Evolutionary conservation across 2,797 vertebrate species (phyloP), one percentile per base, ranked within the genome.

Genomic region (Diglossa cyanea): DNA sequence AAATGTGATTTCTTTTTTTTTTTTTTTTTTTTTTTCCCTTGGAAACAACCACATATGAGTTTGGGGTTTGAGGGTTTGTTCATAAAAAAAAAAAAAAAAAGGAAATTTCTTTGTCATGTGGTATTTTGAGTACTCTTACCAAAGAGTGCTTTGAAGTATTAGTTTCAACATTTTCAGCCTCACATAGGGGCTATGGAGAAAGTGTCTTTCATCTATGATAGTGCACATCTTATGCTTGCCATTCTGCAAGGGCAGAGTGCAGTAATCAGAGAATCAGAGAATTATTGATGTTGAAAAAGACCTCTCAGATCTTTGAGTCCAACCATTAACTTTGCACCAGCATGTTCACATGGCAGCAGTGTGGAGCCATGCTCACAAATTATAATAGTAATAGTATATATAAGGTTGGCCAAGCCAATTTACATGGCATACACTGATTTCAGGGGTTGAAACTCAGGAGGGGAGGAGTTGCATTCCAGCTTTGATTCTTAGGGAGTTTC

Each of bases 221-320:
- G 7, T 53, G 24, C 72, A 45, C 17, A 71, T 10, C 8, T 45
- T 80, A 6, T 18, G 8, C 53, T 57, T 89, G 55, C 28, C 23
- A 30, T 68, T 79, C n/a, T 86, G 54, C 44, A 66, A 47, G 24
- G 75, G 30, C 26, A 45, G 45, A 54, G 35, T 75, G 45, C 12
- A 50, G n/a, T 35, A 45, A n/a, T 40, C 25, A 53, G 35, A n/a
- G 28, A 57, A 33, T 62, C 48, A 47, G 15, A 23, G 23, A 53
- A n/a, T 55, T 9, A 4, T 44, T 62, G 42, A 48, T 16, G 9
- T 37, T 70, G 28, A 54, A 82, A 88, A 70, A 44, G 4, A 30
- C 3, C 19, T 55, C 35, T 44, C 24, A n/a, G n/a, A 11, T 33
- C n/a, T 44, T 14, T 0, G 0, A 44, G 28, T 57, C 44, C n/a